These are phyloP conservation scores for Alcedo atthis DNA, from an alignment of 2,797 vertebrate genomes.

Conservation along the genomic window DNA sequence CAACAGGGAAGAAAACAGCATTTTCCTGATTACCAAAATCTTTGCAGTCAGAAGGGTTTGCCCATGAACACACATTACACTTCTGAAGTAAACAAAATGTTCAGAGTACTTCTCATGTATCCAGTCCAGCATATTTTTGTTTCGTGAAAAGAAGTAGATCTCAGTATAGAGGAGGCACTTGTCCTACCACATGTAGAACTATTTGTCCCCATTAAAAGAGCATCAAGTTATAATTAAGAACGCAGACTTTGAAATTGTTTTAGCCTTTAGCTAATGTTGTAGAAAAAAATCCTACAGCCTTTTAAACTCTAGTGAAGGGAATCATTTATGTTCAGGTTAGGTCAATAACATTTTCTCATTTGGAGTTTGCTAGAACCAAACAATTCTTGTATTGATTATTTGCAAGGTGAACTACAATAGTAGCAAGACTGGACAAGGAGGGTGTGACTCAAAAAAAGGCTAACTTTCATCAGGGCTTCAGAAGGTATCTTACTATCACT, in stretches of 20 bases:
- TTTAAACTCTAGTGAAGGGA: not conserved
- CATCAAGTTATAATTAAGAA: not conserved
- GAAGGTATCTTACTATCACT: not conserved
- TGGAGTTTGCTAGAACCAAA: not conserved
- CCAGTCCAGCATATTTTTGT: not conserved
- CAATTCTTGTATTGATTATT: not conserved
- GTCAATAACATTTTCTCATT: not conserved
- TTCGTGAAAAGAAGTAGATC: not conserved
- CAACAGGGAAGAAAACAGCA: not conserved
- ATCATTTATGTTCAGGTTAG: not conserved
- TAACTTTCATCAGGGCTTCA: not conserved
- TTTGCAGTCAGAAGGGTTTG: not conserved
- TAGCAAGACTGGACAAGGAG: slow-evolving; percentile 1
- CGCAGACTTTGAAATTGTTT: not conserved
- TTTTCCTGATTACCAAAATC: not conserved
- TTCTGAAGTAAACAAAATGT: not conserved
- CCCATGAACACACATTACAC: not conserved
- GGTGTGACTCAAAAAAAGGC: not conserved
- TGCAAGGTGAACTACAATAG: not conserved
- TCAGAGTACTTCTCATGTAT: not conserved
- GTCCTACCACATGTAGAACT: not conserved
- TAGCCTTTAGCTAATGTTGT: not conserved
- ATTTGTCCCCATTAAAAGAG: not conserved
- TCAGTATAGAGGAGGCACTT: not conserved
- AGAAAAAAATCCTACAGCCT: not conserved